Conservation (phyloP, 2,888 invertebrate genomes). For the Rhaphigaster nebulosa region DNA sequence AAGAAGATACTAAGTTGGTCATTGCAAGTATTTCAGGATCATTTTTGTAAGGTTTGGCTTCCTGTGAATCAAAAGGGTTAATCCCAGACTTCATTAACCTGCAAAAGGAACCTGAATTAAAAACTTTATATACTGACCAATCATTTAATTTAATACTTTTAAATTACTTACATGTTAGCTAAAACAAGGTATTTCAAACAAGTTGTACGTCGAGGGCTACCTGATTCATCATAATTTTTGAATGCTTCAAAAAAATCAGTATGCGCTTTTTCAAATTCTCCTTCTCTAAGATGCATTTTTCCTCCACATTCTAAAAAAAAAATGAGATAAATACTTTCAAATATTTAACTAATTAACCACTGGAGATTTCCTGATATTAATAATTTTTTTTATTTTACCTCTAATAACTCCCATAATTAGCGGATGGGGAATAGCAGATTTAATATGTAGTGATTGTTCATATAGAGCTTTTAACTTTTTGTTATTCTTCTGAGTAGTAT, state of each 20-base stretch:
- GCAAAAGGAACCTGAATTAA: not conserved
- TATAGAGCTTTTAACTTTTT: conserved; percentile 96
- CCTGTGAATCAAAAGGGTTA: conserved; percentile 99
- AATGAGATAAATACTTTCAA: conserved; percentile 35
- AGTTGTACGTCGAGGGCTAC: conserved; percentile 94
- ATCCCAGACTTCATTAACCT: conserved; percentile 96
- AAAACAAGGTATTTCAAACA: conserved; percentile 98
- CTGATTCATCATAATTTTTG: conserved; percentile 99
- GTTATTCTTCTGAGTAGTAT: conserved; percentile 99
- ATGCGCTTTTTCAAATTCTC: conserved; percentile 98
- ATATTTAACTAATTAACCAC: conserved; percentile 72
- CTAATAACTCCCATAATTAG: conserved; percentile 99
- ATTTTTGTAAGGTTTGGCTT: conserved; percentile 99
- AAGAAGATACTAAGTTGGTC: conserved; percentile 97
- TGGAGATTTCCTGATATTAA: not conserved
- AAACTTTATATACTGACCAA: not conserved
- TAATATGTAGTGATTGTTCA: conserved; percentile 97
- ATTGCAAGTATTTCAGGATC: conserved; percentile 99
- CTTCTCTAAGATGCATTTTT: conserved; percentile 98
- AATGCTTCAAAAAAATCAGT: conserved; percentile 99
- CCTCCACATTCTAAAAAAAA: conserved; percentile 88
- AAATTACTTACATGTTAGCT: conserved; percentile 87
- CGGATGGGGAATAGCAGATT: conserved; percentile 99
- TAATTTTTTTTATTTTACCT: conserved; percentile 66
- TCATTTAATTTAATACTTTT: conserved; percentile 72